Percentiles rank a stretch among this genome's conserved stretches.
Conservation (phyloP, 2,888 invertebrate genomes). For the Napeogenes sylphis region DNA sequence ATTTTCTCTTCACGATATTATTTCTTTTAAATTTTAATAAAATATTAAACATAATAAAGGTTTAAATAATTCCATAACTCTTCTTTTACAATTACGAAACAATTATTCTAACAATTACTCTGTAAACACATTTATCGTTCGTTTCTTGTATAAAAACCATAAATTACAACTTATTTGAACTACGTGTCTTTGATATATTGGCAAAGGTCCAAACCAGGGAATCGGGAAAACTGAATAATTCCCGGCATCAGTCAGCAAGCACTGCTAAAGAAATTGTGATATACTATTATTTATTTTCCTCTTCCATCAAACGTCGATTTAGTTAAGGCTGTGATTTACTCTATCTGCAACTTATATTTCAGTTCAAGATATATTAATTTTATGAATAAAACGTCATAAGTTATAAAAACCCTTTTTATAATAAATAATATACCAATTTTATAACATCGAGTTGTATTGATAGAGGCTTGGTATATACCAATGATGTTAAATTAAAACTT, state of each 20-base stretch:
- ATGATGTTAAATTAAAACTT: too few species aligned
- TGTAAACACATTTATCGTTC: too few species aligned
- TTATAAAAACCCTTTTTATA: not conserved
- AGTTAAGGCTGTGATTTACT: not conserved
- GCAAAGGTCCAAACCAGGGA: conserved; percentile 12
- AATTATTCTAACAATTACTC: too few species aligned
- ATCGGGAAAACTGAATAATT: conserved; percentile 19
- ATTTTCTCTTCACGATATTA: too few species aligned
- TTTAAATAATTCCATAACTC: too few species aligned
- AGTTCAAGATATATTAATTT: not conserved
- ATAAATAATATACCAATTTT: too few species aligned
- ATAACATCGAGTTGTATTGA: too few species aligned
- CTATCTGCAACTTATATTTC: not conserved
- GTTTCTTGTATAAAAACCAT: not conserved
- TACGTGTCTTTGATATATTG: conserved; percentile 17
- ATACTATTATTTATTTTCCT: conserved; percentile 14
- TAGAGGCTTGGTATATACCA: too few species aligned
- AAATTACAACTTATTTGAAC: not conserved
- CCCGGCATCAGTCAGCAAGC: conserved; percentile 18
- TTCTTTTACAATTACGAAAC: too few species aligned
- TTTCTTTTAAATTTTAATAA: too few species aligned
- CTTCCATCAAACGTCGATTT: conserved; percentile 12
- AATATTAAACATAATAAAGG: too few species aligned
- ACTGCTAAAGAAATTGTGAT: conserved; percentile 17
- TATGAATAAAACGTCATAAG: not conserved